A percentile compares a stretch with the other conserved stretches of the same genome.
phyloP scores from a whole-genome alignment of 2,888 invertebrate species.

The Capitulum mitella region DNA sequence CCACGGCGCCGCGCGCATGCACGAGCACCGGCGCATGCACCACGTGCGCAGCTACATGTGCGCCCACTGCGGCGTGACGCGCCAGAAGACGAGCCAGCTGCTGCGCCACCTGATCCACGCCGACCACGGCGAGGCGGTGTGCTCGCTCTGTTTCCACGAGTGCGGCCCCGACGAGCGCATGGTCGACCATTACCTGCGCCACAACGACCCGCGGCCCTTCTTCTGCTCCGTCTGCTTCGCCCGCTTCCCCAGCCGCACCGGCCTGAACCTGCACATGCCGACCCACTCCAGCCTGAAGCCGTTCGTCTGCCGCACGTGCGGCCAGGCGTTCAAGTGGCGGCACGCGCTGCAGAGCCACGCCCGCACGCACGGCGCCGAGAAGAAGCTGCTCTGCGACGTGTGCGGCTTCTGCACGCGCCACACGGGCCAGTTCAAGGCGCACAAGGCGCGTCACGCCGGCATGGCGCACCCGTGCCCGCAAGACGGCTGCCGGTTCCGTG shows the following conservation, averaged over 20 bases:
- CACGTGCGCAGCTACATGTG: conserved; percentile 22
- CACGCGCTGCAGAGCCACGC: conserved; percentile 52
- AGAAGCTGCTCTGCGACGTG: conserved; percentile 52
- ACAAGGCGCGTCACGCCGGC: conserved; percentile 49
- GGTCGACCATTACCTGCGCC: conserved; percentile 36
- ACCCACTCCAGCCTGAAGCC: conserved; percentile 52
- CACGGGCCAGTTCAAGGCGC: conserved; percentile 51
- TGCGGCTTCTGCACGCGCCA: conserved; percentile 54
- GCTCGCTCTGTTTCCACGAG: conserved; percentile 39
- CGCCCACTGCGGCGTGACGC: background rate
- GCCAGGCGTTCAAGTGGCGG: conserved; percentile 53
- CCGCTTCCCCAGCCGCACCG: conserved; percentile 49
- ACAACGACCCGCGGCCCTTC: conserved; percentile 48
- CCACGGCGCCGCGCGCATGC: conserved; percentile 11
- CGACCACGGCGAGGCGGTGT: conserved; percentile 40
- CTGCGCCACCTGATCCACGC: conserved; percentile 34
- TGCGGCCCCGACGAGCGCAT: conserved; percentile 5
- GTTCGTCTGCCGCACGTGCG: conserved; percentile 48
- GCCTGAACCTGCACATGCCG: conserved; percentile 49
- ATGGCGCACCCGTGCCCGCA: conserved; percentile 49
- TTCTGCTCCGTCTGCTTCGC: conserved; percentile 50
- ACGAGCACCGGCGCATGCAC: conserved; percentile 21
- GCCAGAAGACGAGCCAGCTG: conserved; percentile 21
- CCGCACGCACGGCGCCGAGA: conserved; percentile 48
- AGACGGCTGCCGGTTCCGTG: conserved; percentile 47